Conservation (phyloP, 2,797 vertebrate genomes). For the Lagorchestes hirsutus region DNA sequence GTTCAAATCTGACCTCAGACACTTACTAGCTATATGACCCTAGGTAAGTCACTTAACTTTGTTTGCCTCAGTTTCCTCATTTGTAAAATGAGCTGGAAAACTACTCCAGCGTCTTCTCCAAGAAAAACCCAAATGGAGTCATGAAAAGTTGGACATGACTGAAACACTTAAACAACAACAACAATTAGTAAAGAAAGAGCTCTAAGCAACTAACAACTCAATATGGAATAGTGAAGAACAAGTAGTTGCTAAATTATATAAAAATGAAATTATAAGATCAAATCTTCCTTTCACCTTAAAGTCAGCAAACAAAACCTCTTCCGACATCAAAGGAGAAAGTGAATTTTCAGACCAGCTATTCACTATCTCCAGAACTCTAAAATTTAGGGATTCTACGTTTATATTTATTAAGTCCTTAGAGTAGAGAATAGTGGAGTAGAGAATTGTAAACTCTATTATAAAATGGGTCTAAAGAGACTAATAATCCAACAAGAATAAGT, state of each 20-base stretch:
- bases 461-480: not conserved
- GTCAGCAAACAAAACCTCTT: constrained; percentile 40
- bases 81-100: not conserved
- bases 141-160: not conserved
- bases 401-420: not conserved
- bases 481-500: not conserved
- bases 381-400: not conserved
- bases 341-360: constrained; percentile 25
- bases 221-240: constrained; percentile 27
- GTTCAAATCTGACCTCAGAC: not conserved
- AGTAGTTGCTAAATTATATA: constrained; percentile 41
- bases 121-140: not conserved
- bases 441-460: not conserved
- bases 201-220: constrained; percentile 39
- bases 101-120: not conserved
- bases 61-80: not conserved
- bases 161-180: not conserved
- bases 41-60: not conserved
- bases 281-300: not conserved
- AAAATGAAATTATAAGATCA: not conserved
- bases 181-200: constrained; percentile 6
- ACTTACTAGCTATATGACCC: not conserved
- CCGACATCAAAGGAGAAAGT: constrained; percentile 1
- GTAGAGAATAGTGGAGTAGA: not conserved
- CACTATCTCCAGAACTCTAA: not conserved